Evolutionary conservation across 1,140 invertebrate genomes (phyloP).

Genomic region (Drosophila albomicans): DNA sequence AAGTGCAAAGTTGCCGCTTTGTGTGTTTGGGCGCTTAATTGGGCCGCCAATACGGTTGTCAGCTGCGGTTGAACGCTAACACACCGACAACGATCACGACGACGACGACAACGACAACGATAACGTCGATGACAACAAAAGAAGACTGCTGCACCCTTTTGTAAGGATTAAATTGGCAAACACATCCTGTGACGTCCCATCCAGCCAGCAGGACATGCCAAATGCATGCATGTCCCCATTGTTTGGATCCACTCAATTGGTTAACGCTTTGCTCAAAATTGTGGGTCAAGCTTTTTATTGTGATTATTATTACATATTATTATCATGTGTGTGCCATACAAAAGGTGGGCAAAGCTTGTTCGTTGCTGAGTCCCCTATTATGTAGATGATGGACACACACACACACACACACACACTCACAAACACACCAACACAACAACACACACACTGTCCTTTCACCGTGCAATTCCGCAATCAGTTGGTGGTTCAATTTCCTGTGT

Average conservation of each 20-base stretch:
- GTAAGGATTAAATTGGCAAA: constrained; percentile 11
- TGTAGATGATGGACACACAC: constrained; percentile 5
- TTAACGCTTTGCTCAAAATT: background rate
- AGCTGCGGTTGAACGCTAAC: constrained; percentile 31
- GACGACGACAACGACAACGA: too few relatives aligned
- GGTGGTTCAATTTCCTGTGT: background rate
- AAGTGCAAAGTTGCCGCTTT: constrained; percentile 71
- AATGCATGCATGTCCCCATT: constrained; percentile 29
- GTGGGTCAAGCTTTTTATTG: constrained; percentile 13
- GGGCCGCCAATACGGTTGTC: constrained; percentile 65
- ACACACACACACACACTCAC: too few relatives aligned
- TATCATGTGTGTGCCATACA: constrained; percentile 4
- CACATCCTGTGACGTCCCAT: constrained; percentile 8
- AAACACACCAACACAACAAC: too few relatives aligned
- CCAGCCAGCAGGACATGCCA: background rate
- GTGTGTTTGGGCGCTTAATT: constrained; percentile 61
- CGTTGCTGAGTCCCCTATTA: constrained; percentile 1
- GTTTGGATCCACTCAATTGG: background rate
- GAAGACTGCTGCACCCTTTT: constrained; percentile 3
- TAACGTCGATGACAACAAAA: constrained; percentile 15
- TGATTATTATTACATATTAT: constrained; percentile 14
- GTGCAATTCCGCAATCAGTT: too few relatives aligned
- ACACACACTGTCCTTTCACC: constrained; percentile 14
- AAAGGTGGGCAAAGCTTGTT: background rate
- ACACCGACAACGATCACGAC: background rate